These are phyloP conservation scores for Stictonetta naevosa DNA, from an alignment of 2,113 vertebrate species.

Conservation along the genomic window DNA sequence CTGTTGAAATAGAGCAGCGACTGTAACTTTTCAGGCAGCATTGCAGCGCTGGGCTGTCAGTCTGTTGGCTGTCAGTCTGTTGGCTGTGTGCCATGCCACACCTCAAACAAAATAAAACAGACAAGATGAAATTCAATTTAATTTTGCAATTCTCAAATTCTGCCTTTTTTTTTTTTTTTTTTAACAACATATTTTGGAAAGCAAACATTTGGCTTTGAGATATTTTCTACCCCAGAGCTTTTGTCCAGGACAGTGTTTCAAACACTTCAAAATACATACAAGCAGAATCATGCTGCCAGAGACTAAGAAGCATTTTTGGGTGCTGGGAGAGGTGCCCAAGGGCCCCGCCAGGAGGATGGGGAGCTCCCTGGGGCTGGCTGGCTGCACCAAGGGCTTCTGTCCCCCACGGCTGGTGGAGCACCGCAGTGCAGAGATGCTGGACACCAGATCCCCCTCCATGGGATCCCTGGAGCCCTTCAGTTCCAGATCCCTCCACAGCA, in stretches of 20 bases:
- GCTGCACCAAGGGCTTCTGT: neutral
- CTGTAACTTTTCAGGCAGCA: neutral
- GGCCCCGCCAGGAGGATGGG: neutral
- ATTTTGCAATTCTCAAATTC: neutral
- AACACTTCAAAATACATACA: neutral
- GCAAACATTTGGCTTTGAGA: neutral
- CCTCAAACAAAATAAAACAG: neutral
- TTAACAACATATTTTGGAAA: neutral
- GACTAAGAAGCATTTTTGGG: neutral
- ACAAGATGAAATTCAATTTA: neutral
- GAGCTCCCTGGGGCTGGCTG: neutral
- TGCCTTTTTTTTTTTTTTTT: neutral
- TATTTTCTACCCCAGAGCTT: neutral
- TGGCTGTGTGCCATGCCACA: neutral
- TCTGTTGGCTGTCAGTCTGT: neutral
- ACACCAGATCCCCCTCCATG: neutral
- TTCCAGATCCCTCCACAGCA: neutral
- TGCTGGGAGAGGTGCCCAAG: neutral
- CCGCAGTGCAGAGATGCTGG: neutral
- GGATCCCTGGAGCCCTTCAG: neutral
- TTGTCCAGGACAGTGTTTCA: neutral
- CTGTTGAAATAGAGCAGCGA: conserved; percentile 44
- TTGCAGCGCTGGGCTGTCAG: neutral
- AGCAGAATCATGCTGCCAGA: neutral
- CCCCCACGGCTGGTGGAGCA: neutral